phyloP scores from a whole-genome alignment of 1,140 invertebrate genomes.

The Ooceraea biroi region DNA sequence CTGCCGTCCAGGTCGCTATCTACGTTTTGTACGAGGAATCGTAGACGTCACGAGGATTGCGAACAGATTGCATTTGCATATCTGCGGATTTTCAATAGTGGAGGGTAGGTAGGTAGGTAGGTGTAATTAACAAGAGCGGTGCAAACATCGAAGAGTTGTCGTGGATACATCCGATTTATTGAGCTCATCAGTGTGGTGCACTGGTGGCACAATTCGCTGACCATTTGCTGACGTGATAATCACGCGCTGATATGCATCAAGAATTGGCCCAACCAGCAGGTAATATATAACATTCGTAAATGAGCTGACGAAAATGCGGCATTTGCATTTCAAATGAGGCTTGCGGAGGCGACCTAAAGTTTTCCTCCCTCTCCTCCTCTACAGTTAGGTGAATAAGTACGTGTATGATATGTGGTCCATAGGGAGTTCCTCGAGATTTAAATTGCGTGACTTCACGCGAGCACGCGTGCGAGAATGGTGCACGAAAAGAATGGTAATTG shows the following conservation, averaged over 20 bases:
- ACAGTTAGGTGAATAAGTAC: no score
- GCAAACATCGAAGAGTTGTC: background rate
- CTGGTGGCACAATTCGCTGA: no score
- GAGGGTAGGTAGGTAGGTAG: no score
- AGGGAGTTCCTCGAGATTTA: background rate
- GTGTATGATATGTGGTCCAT: background rate
- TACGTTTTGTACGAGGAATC: conserved; percentile 8
- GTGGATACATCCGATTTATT: background rate
- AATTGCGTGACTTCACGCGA: background rate
- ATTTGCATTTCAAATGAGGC: conserved; percentile 56
- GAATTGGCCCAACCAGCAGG: background rate
- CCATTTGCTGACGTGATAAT: conserved; percentile 1
- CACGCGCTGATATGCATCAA: background rate
- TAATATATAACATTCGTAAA: background rate
- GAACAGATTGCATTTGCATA: conserved; percentile 29
- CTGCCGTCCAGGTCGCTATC: conserved; percentile 27
- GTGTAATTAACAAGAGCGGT: background rate
- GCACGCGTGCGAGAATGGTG: background rate
- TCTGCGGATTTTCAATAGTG: background rate
- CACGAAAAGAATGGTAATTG: background rate
- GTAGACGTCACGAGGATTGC: background rate
- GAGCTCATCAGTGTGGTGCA: background rate
- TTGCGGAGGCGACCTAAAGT: background rate
- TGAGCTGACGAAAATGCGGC: background rate
- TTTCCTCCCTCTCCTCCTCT: background rate